Percentiles rank a stretch among this genome's conserved stretches.
phyloP scores from a whole-genome alignment of 2,888 invertebrate genomes.

The Xestia xanthographa region DNA sequence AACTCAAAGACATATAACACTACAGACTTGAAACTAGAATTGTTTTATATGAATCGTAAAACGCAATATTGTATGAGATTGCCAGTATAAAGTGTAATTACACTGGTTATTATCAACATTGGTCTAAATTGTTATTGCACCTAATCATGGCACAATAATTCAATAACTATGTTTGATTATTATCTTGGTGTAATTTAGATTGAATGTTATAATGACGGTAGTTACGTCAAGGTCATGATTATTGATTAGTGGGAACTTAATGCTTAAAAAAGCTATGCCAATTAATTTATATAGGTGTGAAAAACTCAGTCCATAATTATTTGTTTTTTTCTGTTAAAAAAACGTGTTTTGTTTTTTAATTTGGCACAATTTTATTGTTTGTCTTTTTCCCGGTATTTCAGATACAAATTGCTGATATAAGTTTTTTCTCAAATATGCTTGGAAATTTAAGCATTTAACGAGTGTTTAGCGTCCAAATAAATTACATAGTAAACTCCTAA shows the following conservation, averaged over 20 bases:
- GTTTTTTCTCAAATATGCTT: too few species aligned
- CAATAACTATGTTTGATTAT: conserved; percentile 49
- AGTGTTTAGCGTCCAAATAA: too few species aligned
- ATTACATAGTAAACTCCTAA: too few species aligned
- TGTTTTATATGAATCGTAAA: conserved; percentile 51
- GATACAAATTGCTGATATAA: too few species aligned
- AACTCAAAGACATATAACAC: background rate
- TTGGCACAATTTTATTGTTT: background rate
- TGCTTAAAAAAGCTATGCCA: background rate
- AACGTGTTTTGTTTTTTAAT: too few species aligned
- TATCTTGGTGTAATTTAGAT: conserved; percentile 59
- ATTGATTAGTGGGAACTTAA: conserved; percentile 22
- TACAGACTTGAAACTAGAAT: conserved; percentile 1
- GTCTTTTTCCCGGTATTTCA: background rate
- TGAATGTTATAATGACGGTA: conserved; percentile 45
- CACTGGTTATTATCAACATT: conserved; percentile 37
- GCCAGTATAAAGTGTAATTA: conserved; percentile 45
- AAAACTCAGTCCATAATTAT: background rate
- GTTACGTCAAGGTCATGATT: conserved; percentile 50
- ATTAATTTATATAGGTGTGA: conserved; percentile 4
- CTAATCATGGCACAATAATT: conserved; percentile 58
- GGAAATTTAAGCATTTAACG: too few species aligned
- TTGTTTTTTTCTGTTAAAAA: background rate
- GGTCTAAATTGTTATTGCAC: conserved; percentile 57
- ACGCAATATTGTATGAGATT: conserved; percentile 36